Conservation (phyloP, 2,113 vertebrate species). For the Macaca mulatta region DNA sequence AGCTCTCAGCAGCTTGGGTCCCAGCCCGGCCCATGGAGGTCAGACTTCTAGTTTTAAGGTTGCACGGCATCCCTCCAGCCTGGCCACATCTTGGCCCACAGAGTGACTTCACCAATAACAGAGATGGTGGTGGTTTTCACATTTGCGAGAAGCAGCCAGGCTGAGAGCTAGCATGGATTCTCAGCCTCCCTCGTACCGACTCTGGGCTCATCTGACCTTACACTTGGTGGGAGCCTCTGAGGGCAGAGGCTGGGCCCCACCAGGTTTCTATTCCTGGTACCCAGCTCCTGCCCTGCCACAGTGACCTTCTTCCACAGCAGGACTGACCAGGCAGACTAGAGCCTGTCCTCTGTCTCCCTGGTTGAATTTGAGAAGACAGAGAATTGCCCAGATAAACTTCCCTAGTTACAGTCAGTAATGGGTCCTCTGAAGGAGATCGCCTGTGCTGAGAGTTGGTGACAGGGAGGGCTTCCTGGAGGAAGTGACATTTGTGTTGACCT, state of each 20-base stretch:
- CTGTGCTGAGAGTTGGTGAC: background rate
- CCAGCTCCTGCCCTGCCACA: background rate
- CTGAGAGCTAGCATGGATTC: rapidly evolving
- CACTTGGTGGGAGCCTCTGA: background rate
- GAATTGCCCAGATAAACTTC: background rate
- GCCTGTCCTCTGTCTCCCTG: background rate
- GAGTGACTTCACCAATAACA: rapidly evolving
- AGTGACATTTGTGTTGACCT: background rate
- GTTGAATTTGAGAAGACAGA: background rate
- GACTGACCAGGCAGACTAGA: background rate
- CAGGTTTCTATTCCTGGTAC: rapidly evolving
- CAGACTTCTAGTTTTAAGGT: rapidly evolving
- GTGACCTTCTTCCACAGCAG: background rate
- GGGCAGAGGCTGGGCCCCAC: background rate
- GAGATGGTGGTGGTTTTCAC: rapidly evolving
- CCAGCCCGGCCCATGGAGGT: background rate
- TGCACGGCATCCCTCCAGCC: rapidly evolving
- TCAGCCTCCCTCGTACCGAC: rapidly evolving
- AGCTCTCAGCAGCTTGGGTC: rapidly evolving
- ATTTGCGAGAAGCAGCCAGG: background rate
- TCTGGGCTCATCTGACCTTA: rapidly evolving
- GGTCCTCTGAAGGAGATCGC: background rate
- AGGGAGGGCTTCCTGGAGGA: background rate
- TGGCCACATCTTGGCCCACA: rapidly evolving
- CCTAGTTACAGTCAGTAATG: background rate